Base-by-base conservation (phyloP, 2,113 vertebrate genomes). In the Otocyon megalotis region DNA sequence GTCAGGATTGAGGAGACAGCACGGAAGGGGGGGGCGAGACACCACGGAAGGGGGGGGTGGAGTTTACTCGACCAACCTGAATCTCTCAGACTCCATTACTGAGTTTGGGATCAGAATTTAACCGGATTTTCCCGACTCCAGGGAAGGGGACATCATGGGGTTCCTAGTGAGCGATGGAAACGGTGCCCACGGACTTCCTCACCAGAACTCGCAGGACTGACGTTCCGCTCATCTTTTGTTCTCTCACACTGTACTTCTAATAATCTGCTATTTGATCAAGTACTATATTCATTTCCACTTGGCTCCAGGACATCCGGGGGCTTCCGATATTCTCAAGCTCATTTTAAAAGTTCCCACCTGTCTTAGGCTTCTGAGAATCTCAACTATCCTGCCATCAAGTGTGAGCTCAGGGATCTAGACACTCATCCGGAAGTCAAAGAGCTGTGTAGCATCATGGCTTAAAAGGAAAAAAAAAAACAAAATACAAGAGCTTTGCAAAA, bases 301-400 rank as follows among this genome's bases (percentile, higher is more conserved):
- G 20, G 48, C 65, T 94, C 43, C 77, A 30, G 53, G 58, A 93
- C 96, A 83, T 92, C 53, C 43, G 19, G 20, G 32, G 26, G 4
- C 37, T 94, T 90, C 30, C 24, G 7, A 8, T 76, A 89, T 58
- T 76, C 81, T 91, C 54, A 67, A 50, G 48, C 2, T 96, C 65
- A 48, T 86, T 94, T 92, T 62, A 37, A 83, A 94, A 71, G 35
- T 71, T 84, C 54, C 37, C 93, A n/a, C 15, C 10, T 56, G 1
- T 85, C 88, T 93, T 50, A 83, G 20, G 69, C 60, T 87, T 71
- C 92, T 83, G 67, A 95, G 87, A 85, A 96, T 89, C 79, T 94
- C 77, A 92, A 37, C 60, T 12, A 90, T 35, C 35, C 77, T 63
- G 8, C 26, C 69, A 56, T 71, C 14, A 87, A 90, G 48, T 76